Percentiles rank a stretch among this genome's conserved stretches.
These are phyloP conservation scores for Nyctalus aviator DNA, from an alignment of 2,797 vertebrate species.

Conservation along the genomic window DNA sequence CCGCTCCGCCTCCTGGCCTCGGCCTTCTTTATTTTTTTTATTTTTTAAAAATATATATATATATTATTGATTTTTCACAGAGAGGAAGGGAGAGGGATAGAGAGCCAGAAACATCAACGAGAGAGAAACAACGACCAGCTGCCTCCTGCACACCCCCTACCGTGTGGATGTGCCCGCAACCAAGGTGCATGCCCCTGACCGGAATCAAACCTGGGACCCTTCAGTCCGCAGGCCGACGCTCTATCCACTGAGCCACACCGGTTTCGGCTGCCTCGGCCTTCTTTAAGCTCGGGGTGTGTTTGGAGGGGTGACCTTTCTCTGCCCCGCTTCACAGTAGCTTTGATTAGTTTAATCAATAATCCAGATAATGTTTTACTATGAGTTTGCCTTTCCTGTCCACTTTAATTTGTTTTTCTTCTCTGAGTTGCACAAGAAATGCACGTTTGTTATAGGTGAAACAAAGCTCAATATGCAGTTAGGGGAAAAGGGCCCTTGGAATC, in stretches of 20 bases:
- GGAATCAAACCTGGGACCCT: too few relatives aligned
- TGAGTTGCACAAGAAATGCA: neutral
- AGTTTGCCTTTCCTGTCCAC: neutral
- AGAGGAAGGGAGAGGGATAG: too few relatives aligned
- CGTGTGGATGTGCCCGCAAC: too few relatives aligned
- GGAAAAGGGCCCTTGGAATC: neutral
- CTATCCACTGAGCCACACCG: too few relatives aligned
- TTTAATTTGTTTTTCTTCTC: neutral
- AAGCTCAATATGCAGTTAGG: neutral
- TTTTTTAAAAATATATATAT: too few relatives aligned
- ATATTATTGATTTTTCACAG: too few relatives aligned
- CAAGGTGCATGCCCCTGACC: too few relatives aligned
- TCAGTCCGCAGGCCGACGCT: too few relatives aligned
- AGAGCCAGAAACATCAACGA: too few relatives aligned
- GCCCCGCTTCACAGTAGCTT: neutral
- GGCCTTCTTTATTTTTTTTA: neutral
- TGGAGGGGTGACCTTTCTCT: neutral
- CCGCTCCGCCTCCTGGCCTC: neutral
- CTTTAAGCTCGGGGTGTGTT: neutral
- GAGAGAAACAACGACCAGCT: too few relatives aligned
- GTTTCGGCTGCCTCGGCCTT: too few relatives aligned
- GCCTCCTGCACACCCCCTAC: too few relatives aligned
- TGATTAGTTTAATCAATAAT: neutral
- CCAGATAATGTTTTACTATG: neutral
- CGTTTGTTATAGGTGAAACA: neutral